Percentiles rank a stretch among this genome's conserved stretches.
Conservation (phyloP, 2,888 invertebrate species). For the Timema cristinae region DNA sequence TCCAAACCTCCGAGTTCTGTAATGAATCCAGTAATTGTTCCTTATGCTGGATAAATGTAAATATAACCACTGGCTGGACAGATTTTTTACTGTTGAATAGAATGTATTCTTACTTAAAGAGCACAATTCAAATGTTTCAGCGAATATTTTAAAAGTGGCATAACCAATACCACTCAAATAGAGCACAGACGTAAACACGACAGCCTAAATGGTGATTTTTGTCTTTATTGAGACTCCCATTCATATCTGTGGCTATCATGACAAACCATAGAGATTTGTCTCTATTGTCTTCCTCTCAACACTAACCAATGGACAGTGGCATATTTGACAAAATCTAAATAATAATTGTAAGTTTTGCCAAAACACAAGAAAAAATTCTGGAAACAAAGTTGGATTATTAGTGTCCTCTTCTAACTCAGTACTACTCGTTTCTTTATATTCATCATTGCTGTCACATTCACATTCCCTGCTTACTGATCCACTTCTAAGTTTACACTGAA, state of each 20-base stretch:
- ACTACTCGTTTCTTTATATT: background rate
- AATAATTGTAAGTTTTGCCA: conserved; percentile 8
- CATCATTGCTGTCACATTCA: background rate
- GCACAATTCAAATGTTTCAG: background rate
- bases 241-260: background rate
- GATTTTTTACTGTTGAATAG: conserved; percentile 10
- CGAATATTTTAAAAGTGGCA: conserved; percentile 4
- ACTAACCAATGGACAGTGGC: background rate
- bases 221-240: conserved; percentile 10
- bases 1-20: conserved; percentile 20
- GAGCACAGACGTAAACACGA: background rate
- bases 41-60: conserved; percentile 6
- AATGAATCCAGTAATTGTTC: conserved; percentile 1
- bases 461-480: background rate
- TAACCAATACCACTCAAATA: conserved; percentile 13
- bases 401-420: background rate
- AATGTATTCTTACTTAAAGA: conserved; percentile 9
- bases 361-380: conserved; percentile 6
- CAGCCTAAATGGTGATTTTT: conserved; percentile 2
- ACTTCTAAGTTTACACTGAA: background rate
- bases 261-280: background rate
- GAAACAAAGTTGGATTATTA: background rate
- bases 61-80: background rate
- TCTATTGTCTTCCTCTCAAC: background rate
- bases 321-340: conserved; percentile 14